These are phyloP conservation scores for Onychomys arenicola DNA, from an alignment of 2,797 vertebrate genomes.

Conservation along the genomic window DNA sequence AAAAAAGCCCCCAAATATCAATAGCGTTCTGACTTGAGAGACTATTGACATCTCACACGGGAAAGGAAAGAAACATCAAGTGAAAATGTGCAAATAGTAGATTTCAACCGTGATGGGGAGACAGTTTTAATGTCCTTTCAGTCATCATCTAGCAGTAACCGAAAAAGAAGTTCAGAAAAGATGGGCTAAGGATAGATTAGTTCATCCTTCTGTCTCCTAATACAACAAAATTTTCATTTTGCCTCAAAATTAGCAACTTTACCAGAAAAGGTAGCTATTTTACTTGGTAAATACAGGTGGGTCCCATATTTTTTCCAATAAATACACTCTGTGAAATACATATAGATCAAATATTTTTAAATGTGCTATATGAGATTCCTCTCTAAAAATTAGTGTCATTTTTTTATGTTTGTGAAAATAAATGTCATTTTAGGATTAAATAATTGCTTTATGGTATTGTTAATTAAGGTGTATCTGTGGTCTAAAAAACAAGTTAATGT, in stretches of 20 bases:
- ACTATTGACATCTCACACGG: constrained; percentile 44
- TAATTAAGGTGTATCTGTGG: background rate
- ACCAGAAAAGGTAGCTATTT: constrained; percentile 53
- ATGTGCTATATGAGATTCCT: background rate
- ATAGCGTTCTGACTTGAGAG: constrained; percentile 14
- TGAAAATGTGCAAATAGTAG: background rate
- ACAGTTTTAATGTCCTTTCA: background rate
- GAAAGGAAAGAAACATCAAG: background rate
- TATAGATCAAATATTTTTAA: constrained; percentile 40
- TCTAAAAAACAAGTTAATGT: constrained; percentile 9
- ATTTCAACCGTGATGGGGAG: background rate
- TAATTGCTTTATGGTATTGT: background rate
- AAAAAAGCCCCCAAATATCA: constrained; percentile 65
- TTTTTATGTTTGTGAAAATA: constrained; percentile 38
- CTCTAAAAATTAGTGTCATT: background rate
- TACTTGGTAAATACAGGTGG: constrained; percentile 49
- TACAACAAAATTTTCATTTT: constrained; percentile 45
- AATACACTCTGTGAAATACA: constrained; percentile 42
- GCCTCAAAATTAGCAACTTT: constrained; percentile 7
- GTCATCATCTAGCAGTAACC: background rate
- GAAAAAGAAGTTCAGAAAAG: background rate
- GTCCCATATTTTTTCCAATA: constrained; percentile 40
- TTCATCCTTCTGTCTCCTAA: background rate
- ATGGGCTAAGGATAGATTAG: background rate
- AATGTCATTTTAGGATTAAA: constrained; percentile 66